Evolutionary conservation across 2,113 vertebrate genomes (phyloP), one percentile per base, ranked within the genome.

Genomic region (Acanthisitta chloris): DNA sequence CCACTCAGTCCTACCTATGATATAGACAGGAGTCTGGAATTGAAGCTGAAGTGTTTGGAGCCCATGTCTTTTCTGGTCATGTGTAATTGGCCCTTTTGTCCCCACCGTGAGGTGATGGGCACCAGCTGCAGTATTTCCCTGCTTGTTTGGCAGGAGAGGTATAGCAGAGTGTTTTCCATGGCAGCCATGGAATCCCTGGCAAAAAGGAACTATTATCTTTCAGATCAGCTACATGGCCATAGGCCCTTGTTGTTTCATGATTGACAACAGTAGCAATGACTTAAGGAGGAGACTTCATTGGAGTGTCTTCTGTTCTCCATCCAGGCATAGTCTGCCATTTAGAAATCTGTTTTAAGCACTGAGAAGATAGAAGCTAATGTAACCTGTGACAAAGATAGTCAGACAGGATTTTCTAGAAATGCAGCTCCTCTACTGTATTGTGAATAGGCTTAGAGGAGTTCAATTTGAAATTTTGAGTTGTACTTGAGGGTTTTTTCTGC

Each of bases 161-260:
- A n/a, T 11, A 45, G 9, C 0, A 1, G 19, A 34, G 29, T 24
- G 6, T 45, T 81, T 36, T 46, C 51, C 2, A 0, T 26, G 21
- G 13, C 57, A 55, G 34, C 26, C 40, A 15, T 45, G 49, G 52
- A 36, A 58, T 66, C 33, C 36, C 28, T 38, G 42, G 17, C 36
- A 7, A 38, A 86, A 82, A 25, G 23, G 17, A 73, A 61, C 31
- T 9, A 12, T 48, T 48, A 11, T 13, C 19, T 81, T 62, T 88
- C 71, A 33, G n/a, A 57, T 74, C 64, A 52, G 15, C 26, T 34
- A 1, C 0, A 1, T 19, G 24, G 28, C 42, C 10, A 8, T 33
- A 20, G 17, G 26, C 31, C 23, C 8, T 71, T 2, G 0, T 29
- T 85, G 26, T 54, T 17, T 89, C 33, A 20, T 38, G 34, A 34